Base-by-base conservation (phyloP, 1,140 invertebrate species). In the Cotesia glomerata region DNA sequence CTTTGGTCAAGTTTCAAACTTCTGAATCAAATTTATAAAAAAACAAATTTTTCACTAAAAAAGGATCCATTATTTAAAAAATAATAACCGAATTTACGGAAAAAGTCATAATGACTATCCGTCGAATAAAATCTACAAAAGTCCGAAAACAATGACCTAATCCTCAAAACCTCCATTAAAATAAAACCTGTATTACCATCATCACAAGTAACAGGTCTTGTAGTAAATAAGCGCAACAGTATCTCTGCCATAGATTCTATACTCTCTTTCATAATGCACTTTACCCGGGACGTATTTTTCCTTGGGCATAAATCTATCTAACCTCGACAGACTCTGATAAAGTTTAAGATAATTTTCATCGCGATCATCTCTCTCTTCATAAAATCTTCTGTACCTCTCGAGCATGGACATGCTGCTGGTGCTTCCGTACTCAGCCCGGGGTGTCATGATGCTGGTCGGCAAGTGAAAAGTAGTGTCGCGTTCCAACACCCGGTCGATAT, bases 181-280 rank as follows among this genome's bases (percentile, higher is more conserved):
- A 26, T 26, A 26, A 26, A 26, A 26, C 26, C 26, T 26, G 26
- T 26, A 45, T 11, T 45, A 45, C 4, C 59, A 68, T 62, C 76
- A 87, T 87, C 86, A 87, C 82, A 87, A 85, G 76, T 87, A 87
- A 71, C 86, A 87, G 45, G 86, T 87, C 73, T 87, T 87, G 65
- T 87, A 87, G 52, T 86, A 87, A 66, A 87, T 85, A 13, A 86
- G 80, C 4, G 85, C 85, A 69, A 87, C 82, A 35, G 85, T 87
- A 70, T 87, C 86, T 71, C 85, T 86, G 51, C 86, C 86, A 73
- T 86, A 87, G n/a, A 86, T 84, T 71, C 85, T 80, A 74, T 84
- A 87, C 72, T 87, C 86, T 34, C 84, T 81, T 68, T 87, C 86
- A 73, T 87, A 87, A 34, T 84, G 83, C 39, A 87, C 86, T 77